Base-by-base conservation (phyloP, 1,140 invertebrate species). In the Cydia fagiglandana region DNA sequence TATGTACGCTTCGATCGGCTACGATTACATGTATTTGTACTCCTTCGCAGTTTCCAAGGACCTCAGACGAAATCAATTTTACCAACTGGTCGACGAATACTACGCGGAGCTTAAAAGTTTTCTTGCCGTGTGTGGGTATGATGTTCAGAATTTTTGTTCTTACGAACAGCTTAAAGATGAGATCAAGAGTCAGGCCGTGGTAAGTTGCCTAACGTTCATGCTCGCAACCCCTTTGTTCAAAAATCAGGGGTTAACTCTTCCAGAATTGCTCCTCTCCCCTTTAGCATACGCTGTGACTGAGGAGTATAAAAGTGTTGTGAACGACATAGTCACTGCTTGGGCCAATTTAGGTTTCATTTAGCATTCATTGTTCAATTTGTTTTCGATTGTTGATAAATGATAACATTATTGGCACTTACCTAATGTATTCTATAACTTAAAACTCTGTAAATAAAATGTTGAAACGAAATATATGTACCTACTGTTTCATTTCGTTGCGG, bases 71-170 rank as follows among this genome's bases (percentile, higher is more conserved):
- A 28, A 38, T 66, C 10, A 34, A 30, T 66, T 66, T 24, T 15
- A 66, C 30, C 24, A 66, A 15, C 30, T 66, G 28, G 15, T 66
- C 7, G 64, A 66, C 28, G 64, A 66, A 34, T 66, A 66, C 13
- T 66, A 66, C 64, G 10, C 64, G 9, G 64, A 30, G 10, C 30
- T 66, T 12, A 66, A 66, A 66, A 17, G 28, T 13, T 66, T 66
- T 66, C 64, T 66, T 6, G 15, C 24, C 64, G 4, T 66, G 15
- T 66, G 64, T 66, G 64, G 64, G 30, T 66, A 66, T 66, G 64
- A 66, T 4, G 30, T 24, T 10, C 10, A 34, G 0, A 38, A 30
- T 4, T 66, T 66, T 7, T 66, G 64, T 34, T 34, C 64, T 30
- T 66, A 66, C 30, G 28, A 66, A 30, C 64, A 66, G 24, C 24